phyloP scores from a whole-genome alignment of 1,140 invertebrate species.

The Sipha flava region DNA sequence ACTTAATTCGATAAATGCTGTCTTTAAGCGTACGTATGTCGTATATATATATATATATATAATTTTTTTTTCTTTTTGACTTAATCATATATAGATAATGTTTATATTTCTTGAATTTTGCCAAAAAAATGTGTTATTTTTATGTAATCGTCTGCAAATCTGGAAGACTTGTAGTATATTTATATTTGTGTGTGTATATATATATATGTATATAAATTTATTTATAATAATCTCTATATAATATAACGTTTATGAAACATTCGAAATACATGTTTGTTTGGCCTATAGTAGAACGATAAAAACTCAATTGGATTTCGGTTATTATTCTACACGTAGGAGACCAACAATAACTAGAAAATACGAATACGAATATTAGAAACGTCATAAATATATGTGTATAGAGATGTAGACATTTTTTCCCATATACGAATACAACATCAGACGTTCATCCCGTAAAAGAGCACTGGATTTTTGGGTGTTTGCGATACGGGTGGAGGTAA shows the following conservation, averaged over 20 bases:
- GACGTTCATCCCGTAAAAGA: constrained; percentile 21
- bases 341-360: too few species aligned
- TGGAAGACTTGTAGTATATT: neutral
- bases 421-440: neutral
- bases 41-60: too few species aligned
- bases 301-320: too few species aligned
- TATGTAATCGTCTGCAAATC: neutral
- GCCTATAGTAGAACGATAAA: too few species aligned
- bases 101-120: too few species aligned
- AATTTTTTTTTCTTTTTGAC: neutral
- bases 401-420: neutral
- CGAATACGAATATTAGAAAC: neutral
- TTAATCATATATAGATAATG: neutral
- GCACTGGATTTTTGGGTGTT: constrained; percentile 8
- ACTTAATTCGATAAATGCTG: neutral
- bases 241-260: neutral
- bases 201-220: too few species aligned
- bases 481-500: neutral
- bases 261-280: too few species aligned
- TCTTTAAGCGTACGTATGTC: neutral
- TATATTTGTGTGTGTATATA: neutral
- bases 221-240: neutral
- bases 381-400: neutral
- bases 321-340: too few species aligned
- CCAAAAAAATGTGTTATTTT: too few species aligned